These are phyloP conservation scores for Cephus pulcher DNA, from an alignment of 2,888 invertebrate genomes.

Conservation along the genomic window DNA sequence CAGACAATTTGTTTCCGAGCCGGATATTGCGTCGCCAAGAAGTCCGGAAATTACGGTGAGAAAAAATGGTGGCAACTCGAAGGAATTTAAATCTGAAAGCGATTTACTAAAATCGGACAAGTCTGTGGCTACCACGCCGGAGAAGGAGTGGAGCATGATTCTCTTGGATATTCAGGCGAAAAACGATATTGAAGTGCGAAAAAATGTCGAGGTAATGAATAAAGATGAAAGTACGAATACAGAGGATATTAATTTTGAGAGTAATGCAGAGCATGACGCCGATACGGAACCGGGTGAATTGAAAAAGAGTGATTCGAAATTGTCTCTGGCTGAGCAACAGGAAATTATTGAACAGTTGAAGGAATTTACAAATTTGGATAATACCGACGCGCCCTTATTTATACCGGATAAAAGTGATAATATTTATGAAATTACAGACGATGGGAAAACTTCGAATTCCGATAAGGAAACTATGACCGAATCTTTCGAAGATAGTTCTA, in stretches of 20 bases:
- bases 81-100: constrained; percentile 55
- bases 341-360: constrained; percentile 58
- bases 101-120: constrained; percentile 48
- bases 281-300: constrained; percentile 12
- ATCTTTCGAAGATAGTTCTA: constrained; percentile 32
- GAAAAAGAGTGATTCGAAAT: constrained; percentile 37
- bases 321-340: constrained; percentile 54
- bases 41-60: constrained; percentile 25
- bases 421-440: constrained; percentile 13
- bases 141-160: constrained; percentile 53
- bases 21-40: constrained; percentile 56
- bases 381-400: constrained; percentile 49
- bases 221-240: constrained; percentile 6
- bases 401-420: constrained; percentile 38
- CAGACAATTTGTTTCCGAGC: constrained; percentile 60
- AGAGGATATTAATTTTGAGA: background rate
- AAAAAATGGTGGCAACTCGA: constrained; percentile 14
- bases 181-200: constrained; percentile 28
- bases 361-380: constrained; percentile 59
- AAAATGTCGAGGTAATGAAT: background rate
- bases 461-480: constrained; percentile 37
- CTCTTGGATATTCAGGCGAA: constrained; percentile 51
- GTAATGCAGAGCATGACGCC: background rate
- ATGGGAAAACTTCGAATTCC: constrained; percentile 22
- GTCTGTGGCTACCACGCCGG: constrained; percentile 42